phyloP scores from a whole-genome alignment of 1,140 invertebrate species.

The Argopecten irradians region DNA sequence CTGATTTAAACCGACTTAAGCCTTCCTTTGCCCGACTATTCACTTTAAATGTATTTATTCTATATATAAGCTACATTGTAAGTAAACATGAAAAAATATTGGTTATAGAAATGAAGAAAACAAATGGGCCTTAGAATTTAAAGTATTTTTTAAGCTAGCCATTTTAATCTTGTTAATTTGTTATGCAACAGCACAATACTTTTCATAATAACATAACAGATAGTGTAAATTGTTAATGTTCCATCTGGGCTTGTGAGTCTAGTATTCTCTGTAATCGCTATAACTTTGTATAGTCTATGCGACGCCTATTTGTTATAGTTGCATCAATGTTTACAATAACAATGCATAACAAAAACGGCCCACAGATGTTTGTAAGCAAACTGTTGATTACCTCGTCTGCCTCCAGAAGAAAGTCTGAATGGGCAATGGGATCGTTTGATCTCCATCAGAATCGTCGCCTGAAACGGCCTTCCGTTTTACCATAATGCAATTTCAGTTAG shows the following conservation, averaged over 20 bases:
- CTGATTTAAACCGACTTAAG: no score
- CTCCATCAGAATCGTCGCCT: slow-evolving; percentile 74
- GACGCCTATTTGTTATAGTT: neutral
- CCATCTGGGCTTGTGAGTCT: neutral
- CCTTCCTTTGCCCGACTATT: no score
- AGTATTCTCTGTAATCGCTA: neutral
- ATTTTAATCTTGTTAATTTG: no score
- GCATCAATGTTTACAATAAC: neutral
- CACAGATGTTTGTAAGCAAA: neutral
- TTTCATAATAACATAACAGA: no score
- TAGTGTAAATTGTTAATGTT: no score
- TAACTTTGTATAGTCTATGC: neutral
- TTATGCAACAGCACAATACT: no score
- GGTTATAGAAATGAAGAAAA: no score
- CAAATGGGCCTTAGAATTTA: no score
- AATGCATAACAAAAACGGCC: slow-evolving; percentile 24
- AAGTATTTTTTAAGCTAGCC: no score
- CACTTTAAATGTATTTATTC: no score
- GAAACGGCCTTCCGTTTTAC: slow-evolving; percentile 68
- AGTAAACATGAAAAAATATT: no score
- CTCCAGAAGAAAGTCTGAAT: slow-evolving; percentile 99
- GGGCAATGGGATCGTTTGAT: slow-evolving; percentile 91
- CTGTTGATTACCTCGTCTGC: slow-evolving; percentile 88
- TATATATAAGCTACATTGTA: no score
- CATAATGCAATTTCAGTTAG: slow-evolving; percentile 51